Percentiles rank a stretch among this genome's conserved stretches.
Evolutionary conservation across 2,113 vertebrate genomes (phyloP).

Genomic region (Sceloporus undulatus): DNA sequence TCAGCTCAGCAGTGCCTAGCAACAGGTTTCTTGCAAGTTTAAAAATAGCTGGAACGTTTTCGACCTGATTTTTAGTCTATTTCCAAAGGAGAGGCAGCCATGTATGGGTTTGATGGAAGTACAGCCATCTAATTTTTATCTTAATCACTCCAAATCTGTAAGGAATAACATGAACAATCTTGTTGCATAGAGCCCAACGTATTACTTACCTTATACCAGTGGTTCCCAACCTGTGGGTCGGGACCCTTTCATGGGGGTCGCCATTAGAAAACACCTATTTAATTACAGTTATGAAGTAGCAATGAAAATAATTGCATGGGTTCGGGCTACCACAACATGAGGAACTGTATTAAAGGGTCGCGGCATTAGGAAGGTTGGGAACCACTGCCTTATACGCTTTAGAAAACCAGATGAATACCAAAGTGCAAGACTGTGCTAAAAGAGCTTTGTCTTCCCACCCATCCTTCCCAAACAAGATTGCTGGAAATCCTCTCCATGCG

Average conservation of each 20-base stretch:
- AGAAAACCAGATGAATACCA: not conserved
- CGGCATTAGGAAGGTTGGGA: too few relatives aligned
- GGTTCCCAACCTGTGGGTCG: too few relatives aligned
- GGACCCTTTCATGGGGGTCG: too few relatives aligned
- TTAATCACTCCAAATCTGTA: not conserved
- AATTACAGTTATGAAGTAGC: too few relatives aligned
- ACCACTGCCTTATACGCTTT: not conserved
- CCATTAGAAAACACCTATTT: too few relatives aligned
- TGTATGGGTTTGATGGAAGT: not conserved
- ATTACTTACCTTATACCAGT: not conserved
- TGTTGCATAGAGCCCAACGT: not conserved
- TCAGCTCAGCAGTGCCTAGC: conserved; percentile 24
- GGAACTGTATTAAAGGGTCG: too few relatives aligned
- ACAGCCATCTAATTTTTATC: not conserved
- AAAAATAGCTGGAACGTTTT: conserved; percentile 44
- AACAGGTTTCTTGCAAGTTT: conserved; percentile 34
- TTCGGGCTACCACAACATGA: too few relatives aligned
- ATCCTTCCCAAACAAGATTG: not conserved
- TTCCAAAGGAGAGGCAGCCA: conserved; percentile 18
- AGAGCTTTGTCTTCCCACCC: not conserved
- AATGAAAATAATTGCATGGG: too few relatives aligned
- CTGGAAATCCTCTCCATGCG: not conserved
- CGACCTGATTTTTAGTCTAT: conserved; percentile 22
- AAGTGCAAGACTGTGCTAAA: not conserved
- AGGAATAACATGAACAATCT: not conserved